Evolutionary conservation across 2,888 invertebrate genomes (phyloP), one percentile per base, ranked within the genome.

Genomic region (Galeopsomyia nigrocyanea): DNA sequence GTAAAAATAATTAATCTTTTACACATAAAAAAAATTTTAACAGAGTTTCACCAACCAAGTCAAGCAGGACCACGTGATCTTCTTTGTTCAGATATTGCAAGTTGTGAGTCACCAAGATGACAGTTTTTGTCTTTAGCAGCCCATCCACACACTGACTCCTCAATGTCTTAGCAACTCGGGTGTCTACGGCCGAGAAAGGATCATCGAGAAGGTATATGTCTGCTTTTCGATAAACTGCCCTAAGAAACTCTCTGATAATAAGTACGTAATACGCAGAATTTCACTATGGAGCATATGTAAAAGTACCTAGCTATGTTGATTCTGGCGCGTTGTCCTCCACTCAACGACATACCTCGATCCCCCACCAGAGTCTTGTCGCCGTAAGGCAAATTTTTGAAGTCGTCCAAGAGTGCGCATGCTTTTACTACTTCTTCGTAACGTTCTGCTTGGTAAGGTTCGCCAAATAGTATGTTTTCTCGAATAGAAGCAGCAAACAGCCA

Each of bases 381-480:
- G 77, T 89, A 89, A 0, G 91, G 90, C 81, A 94, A 89, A 80
- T 91, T 89, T 19, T 87, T 83, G 67, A 90, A 85, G 77, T 91
- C 90, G 78, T 80, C 78, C 7, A 80, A 72, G 13, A 88, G 78
- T 0, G 87, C 84, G 72, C 87, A 87, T 3, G 82, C 87, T 67
- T 83, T 86, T 2, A 90, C 77, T 1, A 87, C 85, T 10, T 78
- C 77, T n/a, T 83, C 80, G 69, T 92, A 92, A 80, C 90, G 88
- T 69, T 88, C 88, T 66, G 89, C 87, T 75, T 92, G 89, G 81
- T 88, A 92, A 0, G 89, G 87, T 77, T 90, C 87, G 0, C 96
- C 95, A 84, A 97, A 96, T 19, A 94, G 84, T 79, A 97, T 95
- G 86, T 97, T 97, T 81, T 96, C n/a, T n/a, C n/a, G n/a, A n/a